Base-by-base conservation (phyloP, 2,888 invertebrate genomes). In the Aspidiotus destructor region DNA sequence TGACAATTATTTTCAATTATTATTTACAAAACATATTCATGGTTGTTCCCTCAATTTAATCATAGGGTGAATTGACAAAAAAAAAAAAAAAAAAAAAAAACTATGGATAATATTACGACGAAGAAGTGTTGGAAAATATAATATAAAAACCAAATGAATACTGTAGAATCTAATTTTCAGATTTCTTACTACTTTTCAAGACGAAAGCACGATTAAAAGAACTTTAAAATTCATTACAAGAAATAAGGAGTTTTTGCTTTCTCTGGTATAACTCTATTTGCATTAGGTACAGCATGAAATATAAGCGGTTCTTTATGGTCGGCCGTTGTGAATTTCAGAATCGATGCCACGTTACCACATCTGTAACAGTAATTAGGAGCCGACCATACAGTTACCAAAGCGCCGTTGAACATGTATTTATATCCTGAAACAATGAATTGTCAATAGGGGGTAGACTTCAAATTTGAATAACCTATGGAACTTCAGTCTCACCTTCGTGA, bases 301-400 rank as follows among this genome's bases (percentile, higher is more conserved):
- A 97, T 82, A 79, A 93, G 92, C 17, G 90, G 83, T 73, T 84
- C 83, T 76, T 87, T 85, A 73, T 87, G 85, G 73, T 89, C 87
- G 8, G 86, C 85, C 71, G 87, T 85, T 71, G 85, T 83, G 77
- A 99, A 93, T 77, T 90, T 88, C 76, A 99, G 81, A 75, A 99
- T 97, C 63, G 98, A 94, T 7, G 99, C 99, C 68, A 96, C 88
- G 78, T 99, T 99, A 60, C 98, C 99, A 77, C 99, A 99, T 41
- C 99, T 87, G 78, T 99, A 99, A 80, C 99, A 99, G 79, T 99
- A 99, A 80, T 99, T 99, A 7, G 99, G 99, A 7, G 99, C 99
- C 15, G 98, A 96, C 95, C 99, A 99, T 2, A 99, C 94, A 0
- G 99, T 99, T 48, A 98, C 96, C 74, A 99, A 80, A 77, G 92